Conservation (phyloP, 2,113 vertebrate genomes). For the Phainopepla nitens region DNA sequence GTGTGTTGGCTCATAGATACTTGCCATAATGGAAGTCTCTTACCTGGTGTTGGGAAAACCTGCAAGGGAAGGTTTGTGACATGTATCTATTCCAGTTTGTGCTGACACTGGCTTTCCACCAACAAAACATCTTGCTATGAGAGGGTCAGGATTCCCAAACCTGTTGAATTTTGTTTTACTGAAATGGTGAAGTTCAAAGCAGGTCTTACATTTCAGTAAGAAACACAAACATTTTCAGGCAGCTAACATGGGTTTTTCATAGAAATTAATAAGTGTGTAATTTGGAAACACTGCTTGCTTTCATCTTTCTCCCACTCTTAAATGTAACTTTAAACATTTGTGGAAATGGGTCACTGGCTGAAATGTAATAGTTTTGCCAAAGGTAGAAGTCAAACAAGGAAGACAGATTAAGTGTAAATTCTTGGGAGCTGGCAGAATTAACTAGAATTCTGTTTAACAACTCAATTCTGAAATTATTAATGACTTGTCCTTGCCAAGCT, state of each 20-base stretch:
- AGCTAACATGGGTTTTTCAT: background rate
- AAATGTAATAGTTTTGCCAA: conserved; percentile 11
- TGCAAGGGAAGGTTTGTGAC: background rate
- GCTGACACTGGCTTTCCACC: background rate
- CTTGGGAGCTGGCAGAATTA: conserved; percentile 48
- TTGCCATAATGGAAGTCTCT: background rate
- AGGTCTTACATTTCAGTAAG: background rate
- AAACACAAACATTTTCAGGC: background rate
- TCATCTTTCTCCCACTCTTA: conserved; percentile 18
- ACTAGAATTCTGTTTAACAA: conserved; percentile 48
- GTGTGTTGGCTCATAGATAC: fast-evolving
- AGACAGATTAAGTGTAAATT: conserved; percentile 58
- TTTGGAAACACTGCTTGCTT: conserved; percentile 16
- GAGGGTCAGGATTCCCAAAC: background rate
- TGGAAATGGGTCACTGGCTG: conserved; percentile 9
- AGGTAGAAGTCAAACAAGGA: conserved; percentile 40
- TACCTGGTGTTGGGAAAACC: background rate
- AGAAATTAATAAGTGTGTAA: background rate
- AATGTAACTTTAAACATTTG: conserved; percentile 29
- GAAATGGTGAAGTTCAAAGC: background rate
- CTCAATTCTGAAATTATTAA: conserved; percentile 59
- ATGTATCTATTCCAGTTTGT: background rate
- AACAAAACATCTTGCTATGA: background rate
- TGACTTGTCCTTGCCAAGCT: background rate
- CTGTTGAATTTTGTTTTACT: background rate